These are phyloP conservation scores for Hemitrygon akajei DNA, from an alignment of 2,797 vertebrate genomes.

Conservation along the genomic window DNA sequence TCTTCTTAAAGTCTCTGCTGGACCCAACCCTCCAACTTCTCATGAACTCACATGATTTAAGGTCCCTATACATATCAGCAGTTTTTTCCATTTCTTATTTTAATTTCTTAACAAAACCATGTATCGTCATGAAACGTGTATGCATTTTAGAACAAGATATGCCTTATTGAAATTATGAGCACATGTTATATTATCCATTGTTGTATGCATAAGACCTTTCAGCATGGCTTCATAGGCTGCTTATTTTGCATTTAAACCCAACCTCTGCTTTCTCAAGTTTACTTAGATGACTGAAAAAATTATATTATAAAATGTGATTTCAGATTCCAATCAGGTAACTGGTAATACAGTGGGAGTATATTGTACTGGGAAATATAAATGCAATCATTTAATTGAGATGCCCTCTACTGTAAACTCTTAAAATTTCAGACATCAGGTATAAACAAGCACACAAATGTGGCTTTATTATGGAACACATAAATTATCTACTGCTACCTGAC, in stretches of 20 bases:
- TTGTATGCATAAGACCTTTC: background rate
- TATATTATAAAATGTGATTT: background rate
- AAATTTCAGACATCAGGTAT: background rate
- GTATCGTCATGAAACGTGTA: background rate
- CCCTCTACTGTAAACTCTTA: conserved; percentile 2
- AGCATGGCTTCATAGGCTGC: background rate
- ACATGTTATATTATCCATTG: background rate
- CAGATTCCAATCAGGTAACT: background rate
- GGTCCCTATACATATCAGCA: too few species aligned
- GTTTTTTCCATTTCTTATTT: too few species aligned
- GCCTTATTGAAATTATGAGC: background rate
- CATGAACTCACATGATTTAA: too few species aligned
- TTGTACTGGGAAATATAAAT: background rate
- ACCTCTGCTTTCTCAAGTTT: background rate
- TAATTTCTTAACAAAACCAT: background rate
- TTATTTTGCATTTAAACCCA: background rate
- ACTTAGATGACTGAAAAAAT: background rate
- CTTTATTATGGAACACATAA: background rate
- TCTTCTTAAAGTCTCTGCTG: too few species aligned
- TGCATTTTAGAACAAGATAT: background rate
- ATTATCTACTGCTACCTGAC: background rate
- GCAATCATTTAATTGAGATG: background rate
- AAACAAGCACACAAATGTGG: background rate
- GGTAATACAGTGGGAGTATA: background rate
- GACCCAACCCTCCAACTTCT: too few species aligned